Base-by-base conservation (phyloP, 2,888 invertebrate genomes). In the Allolobophora icterica region DNA sequence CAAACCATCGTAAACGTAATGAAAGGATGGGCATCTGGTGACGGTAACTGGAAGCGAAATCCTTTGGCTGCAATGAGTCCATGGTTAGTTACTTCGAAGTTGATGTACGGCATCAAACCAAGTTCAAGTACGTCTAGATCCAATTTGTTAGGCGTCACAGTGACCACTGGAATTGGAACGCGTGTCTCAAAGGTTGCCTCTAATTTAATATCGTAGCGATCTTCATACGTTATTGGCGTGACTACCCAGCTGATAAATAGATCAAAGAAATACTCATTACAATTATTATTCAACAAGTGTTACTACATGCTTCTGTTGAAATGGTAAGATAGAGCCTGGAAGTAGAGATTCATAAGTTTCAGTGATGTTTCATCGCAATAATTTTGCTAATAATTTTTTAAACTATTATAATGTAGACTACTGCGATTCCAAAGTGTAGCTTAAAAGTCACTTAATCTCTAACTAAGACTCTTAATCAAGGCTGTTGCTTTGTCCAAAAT, bases 91-190 rank as follows among this genome's bases (percentile, higher is more conserved):
- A 92, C 38, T 89, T 91, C 90, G 42, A 92, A 89, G 30, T 87
- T 92, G 33, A 92, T 42, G 24, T 38, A 35, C 21, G 87, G 42
- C 38, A 90, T 58, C 24, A 91, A 17, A 24, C 91, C 91, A 24
- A 87, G 84, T 89, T 92, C 91, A 21, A 92, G 84, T 1, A 90
- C 83, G 24, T 90, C 87, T n/a, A 92, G 40, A 90, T 92, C 92
- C 34, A 92, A 40, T 52, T 84, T 38, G 6, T 33, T 71, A 15
- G 92, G 92, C 21, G 33, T 58, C 21, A 94, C 92, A 8, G 93
- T 93, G 3, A 93, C 94, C 8, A 94, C 94, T 34, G 94, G 94
- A 92, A 93, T 93, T 24, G 93, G 93, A 30, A 94, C 93, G 92
- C 90, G 91, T 19, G 93, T 93, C 90, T 93, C 93, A 92, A 94